phyloP scores from a whole-genome alignment of 2,797 vertebrate species.

The Anomalospiza imberbis region DNA sequence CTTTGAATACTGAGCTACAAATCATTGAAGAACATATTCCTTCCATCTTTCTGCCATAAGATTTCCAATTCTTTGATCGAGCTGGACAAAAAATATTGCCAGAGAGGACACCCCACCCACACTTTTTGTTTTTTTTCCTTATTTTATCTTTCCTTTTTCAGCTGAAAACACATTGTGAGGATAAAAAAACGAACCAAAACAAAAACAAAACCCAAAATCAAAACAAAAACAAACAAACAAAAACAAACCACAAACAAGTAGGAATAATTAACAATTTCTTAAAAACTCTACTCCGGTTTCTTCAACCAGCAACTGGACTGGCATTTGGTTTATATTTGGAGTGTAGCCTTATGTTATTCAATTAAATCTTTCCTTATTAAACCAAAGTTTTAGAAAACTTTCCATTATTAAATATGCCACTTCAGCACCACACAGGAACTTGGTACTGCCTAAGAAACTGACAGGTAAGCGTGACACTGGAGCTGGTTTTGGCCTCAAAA shows the following conservation, averaged over 20 bases:
- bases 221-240: not conserved
- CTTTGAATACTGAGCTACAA: not conserved
- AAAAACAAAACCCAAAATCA: too few species aligned
- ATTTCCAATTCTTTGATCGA: not conserved
- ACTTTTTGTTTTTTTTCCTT: not conserved
- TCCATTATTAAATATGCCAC: not conserved
- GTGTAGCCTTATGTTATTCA: not conserved
- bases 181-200: not conserved
- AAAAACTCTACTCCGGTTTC: not conserved
- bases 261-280: not conserved
- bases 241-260: not conserved
- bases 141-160: not conserved
- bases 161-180: not conserved
- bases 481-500: not conserved
- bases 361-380: not conserved
- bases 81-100: not conserved
- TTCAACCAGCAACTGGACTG: not conserved
- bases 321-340: not conserved
- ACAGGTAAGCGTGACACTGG: accelerated
- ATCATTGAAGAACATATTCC: not conserved
- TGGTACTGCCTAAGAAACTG: not conserved
- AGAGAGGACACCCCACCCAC: not conserved
- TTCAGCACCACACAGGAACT: not conserved
- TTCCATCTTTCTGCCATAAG: not conserved
- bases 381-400: not conserved